Base-by-base conservation (phyloP, 1,140 invertebrate species). In the Drosophila rufa region DNA sequence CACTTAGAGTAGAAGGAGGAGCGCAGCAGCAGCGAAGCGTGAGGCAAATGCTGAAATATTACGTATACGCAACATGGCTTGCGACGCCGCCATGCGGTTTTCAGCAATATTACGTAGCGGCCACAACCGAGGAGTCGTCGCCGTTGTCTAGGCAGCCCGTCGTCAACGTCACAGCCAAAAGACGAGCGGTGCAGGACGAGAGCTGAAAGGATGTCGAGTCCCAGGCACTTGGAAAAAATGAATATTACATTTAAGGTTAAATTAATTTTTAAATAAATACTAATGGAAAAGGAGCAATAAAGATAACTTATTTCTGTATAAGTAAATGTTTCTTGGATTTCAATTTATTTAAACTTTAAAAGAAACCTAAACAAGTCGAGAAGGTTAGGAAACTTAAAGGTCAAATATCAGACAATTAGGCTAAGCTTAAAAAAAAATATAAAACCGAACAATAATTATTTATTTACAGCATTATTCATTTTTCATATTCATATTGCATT, bases 41-140 rank as follows among this genome's bases (percentile, higher is more conserved):
- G 85, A 65, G 59, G 70, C 85, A 90, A 85, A 90, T 90, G 79
- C 86, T 90, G 75, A 90, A 90, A 90, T 90, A 90, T 90, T 90
- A 90, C 86, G 81, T 82, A 90, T 90, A 90, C 85, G 85, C 86
- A 91, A 76, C 68, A 79, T 69, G 75, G 80, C 62, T 70, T 77
- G 43, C 51, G 43, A 40, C 53, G 43, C 61, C 46, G 58, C 67
- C 62, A 45, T 89, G 84, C 43, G 85, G 85, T 73, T 84, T 90
- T 75, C 85, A 84, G 81, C 84, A 84, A 90, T 90, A 90, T 89
- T 79, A 84, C 84, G 69, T 80, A 81, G 84, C 74, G 81, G 67
- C 84, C 85, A 83, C 80, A 87, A 78, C 76, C 67, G 71, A 68
- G 57, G 67, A 73, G 58, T 62, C 65, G 69, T 19, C 66, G 48